Evolutionary conservation across 92 coral and sea anemone species (phyloP).

Genomic region (Epizoanthus illoricatus): DNA sequence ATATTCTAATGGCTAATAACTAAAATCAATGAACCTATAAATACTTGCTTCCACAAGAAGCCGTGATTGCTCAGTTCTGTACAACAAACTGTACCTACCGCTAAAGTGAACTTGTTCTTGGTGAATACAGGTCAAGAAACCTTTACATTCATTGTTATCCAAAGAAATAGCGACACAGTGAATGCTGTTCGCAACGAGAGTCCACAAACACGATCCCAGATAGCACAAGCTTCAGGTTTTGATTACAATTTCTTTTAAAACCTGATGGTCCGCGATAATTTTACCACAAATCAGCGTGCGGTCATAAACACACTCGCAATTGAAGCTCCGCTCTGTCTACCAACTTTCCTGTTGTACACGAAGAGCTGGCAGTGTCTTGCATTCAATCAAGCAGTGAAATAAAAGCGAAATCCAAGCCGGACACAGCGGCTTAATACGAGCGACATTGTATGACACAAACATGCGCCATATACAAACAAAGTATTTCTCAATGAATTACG

Average conservation of each 20-base stretch:
- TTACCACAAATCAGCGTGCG: slow-evolving; percentile 4
- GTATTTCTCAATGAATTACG: background rate
- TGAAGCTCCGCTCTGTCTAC: background rate
- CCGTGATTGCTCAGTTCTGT: slow-evolving; percentile 30
- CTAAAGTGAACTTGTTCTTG: slow-evolving; percentile 5
- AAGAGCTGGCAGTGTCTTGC: background rate
- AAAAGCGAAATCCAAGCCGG: background rate
- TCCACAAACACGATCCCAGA: slow-evolving; percentile 17
- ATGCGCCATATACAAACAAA: too few relatives aligned
- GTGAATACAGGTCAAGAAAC: slow-evolving; percentile 26
- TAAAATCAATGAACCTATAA: slow-evolving; percentile 24
- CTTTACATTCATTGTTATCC: background rate
- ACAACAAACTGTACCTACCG: slow-evolving; percentile 17
- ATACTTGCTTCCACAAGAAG: background rate
- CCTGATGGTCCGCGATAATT: background rate
- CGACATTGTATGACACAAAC: background rate
- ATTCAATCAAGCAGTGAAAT: too few relatives aligned
- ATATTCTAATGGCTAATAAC: background rate
- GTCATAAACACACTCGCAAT: background rate
- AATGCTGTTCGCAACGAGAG: background rate
- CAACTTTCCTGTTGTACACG: background rate
- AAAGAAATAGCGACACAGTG: background rate
- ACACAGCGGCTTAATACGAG: background rate
- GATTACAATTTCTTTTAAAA: background rate
- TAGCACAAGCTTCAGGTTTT: background rate